Percentiles rank a stretch among this genome's conserved stretches.
These are phyloP conservation scores for Tachysurus fulvidraco DNA, from an alignment of 2,113 vertebrate genomes.

Conservation along the genomic window DNA sequence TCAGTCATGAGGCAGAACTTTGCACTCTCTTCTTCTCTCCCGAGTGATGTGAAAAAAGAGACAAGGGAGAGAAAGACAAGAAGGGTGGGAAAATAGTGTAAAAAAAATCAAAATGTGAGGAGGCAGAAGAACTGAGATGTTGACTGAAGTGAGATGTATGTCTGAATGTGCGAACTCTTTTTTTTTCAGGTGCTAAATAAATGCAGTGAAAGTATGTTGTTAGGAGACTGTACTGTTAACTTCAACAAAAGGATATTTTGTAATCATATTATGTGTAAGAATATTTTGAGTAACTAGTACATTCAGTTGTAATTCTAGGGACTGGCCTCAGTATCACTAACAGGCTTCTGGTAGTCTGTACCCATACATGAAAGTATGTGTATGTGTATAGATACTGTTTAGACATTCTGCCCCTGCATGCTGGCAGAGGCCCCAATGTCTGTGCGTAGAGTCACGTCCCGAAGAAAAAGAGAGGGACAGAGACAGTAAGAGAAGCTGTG, in stretches of 20 bases:
- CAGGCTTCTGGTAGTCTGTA: slow-evolving; percentile 25
- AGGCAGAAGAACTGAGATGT: background rate
- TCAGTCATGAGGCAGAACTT: slow-evolving; percentile 19
- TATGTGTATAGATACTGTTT: slow-evolving; percentile 57
- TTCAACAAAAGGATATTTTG: background rate
- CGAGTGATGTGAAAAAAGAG: slow-evolving; percentile 22
- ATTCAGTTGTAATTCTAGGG: background rate
- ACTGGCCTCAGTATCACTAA: slow-evolving; percentile 25
- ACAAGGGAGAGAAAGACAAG: background rate
- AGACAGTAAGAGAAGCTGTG: slow-evolving; percentile 42
- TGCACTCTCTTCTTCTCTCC: slow-evolving; percentile 14
- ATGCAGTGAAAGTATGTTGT: background rate
- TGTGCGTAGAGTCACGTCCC: slow-evolving; percentile 80
- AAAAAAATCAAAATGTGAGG: slow-evolving; percentile 14
- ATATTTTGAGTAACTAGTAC: slow-evolving; percentile 1
- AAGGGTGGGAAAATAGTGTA: slow-evolving; percentile 3
- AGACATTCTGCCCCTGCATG: slow-evolving; percentile 69
- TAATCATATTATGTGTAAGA: background rate
- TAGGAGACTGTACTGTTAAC: background rate
- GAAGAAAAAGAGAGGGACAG: slow-evolving; percentile 58
- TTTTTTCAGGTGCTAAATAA: background rate
- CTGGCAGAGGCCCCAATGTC: slow-evolving; percentile 72
- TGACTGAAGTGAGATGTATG: slow-evolving; percentile 21
- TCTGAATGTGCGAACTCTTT: slow-evolving; percentile 11
- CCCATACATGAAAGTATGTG: slow-evolving; percentile 21